These are phyloP conservation scores for Andrena camellia DNA, from an alignment of 2,888 invertebrate species.

Conservation along the genomic window DNA sequence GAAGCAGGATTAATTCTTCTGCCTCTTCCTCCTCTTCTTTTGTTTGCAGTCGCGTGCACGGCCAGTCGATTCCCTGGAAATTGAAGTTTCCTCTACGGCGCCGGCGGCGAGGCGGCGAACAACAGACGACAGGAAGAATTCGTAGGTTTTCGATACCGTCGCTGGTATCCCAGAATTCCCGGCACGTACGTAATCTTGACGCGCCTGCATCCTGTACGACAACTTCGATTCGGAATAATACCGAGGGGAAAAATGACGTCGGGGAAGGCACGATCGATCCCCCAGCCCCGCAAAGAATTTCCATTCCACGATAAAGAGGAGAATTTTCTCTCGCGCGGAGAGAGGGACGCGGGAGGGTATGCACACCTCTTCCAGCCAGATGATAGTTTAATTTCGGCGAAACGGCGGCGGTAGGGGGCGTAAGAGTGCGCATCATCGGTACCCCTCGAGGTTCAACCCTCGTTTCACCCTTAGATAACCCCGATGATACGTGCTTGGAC, in stretches of 20 bases:
- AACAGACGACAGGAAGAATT: constrained; percentile 46
- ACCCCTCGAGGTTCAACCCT: constrained; percentile 49
- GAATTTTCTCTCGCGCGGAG: not conserved
- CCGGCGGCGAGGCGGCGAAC: constrained; percentile 26
- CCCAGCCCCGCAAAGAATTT: not conserved
- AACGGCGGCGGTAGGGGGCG: constrained; percentile 5
- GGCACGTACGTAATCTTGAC: constrained; percentile 72
- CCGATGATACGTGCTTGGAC: constrained; percentile 53
- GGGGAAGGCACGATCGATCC: not conserved
- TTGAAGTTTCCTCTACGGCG: constrained; percentile 25
- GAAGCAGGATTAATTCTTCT: constrained; percentile 19
- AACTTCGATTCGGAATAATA: constrained; percentile 61
- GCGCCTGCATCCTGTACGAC: constrained; percentile 57
- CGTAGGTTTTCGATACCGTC: constrained; percentile 48
- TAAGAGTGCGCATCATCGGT: constrained; percentile 43
- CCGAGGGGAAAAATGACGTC: constrained; percentile 46
- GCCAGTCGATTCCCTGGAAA: constrained; percentile 46
- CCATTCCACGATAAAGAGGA: constrained; percentile 10
- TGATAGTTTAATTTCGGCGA: constrained; percentile 51
- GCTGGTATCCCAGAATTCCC: constrained; percentile 54
- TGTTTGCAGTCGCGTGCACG: constrained; percentile 9
- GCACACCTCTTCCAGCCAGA: not conserved
- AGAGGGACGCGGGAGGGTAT: not conserved
- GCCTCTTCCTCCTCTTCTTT: not conserved
- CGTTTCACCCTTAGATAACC: constrained; percentile 54